Percentiles rank a stretch among this genome's conserved stretches.
Evolutionary conservation across 2,797 vertebrate genomes (phyloP).

Genomic region (Erithacus rubecula): DNA sequence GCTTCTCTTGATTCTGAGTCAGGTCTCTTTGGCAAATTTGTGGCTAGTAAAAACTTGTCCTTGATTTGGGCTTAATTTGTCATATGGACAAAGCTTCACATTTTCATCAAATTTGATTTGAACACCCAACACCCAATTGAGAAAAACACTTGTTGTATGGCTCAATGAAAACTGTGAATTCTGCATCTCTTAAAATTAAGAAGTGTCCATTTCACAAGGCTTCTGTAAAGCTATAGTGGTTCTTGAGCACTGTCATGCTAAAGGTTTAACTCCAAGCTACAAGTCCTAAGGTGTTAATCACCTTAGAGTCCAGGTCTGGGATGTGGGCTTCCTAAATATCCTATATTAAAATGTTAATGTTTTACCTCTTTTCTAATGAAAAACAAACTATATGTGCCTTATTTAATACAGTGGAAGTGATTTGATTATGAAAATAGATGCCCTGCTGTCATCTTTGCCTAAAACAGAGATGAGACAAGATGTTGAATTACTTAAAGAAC

Average conservation of each 20-base stretch:
- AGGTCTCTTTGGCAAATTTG: background rate
- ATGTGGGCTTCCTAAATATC: background rate
- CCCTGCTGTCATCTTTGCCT: constrained; percentile 85
- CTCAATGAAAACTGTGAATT: background rate
- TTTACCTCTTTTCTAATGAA: background rate
- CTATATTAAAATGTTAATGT: background rate
- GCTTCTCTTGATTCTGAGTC: background rate
- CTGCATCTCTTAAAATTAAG: background rate
- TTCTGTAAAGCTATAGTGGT: background rate
- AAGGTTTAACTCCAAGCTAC: background rate
- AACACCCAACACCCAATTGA: background rate
- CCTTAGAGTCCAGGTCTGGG: background rate
- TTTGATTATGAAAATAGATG: constrained; percentile 93
- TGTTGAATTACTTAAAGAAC: constrained; percentile 81
- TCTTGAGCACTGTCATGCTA: background rate
- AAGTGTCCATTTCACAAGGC: background rate
- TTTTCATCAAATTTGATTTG: background rate
- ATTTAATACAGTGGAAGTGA: constrained; percentile 82
- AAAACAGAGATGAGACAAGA: constrained; percentile 83
- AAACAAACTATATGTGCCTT: background rate
- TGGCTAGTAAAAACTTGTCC: background rate
- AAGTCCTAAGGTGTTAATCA: accelerated
- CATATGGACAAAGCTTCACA: background rate
- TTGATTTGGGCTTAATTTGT: background rate
- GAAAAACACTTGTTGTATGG: background rate